Conservation (phyloP, 2,113 vertebrate species). For the Eudyptes chrysolophus region DNA sequence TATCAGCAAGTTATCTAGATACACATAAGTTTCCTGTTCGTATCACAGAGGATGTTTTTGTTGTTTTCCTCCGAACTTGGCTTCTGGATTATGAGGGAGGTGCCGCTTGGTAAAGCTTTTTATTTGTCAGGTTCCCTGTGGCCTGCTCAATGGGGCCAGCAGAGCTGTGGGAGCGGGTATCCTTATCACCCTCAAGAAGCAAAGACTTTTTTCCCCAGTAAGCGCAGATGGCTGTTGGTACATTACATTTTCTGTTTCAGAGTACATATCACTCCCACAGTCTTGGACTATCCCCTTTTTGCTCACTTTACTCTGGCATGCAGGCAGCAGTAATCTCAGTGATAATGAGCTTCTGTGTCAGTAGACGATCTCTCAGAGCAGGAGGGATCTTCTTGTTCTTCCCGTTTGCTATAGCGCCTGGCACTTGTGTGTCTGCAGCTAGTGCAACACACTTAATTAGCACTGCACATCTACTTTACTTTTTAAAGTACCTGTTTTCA, state of each 20-base stretch:
- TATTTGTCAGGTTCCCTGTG: not conserved
- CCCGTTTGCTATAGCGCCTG: not conserved
- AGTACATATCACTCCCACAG: not conserved
- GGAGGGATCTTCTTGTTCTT: not conserved
- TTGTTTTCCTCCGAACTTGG: not conserved
- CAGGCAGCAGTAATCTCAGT: not conserved
- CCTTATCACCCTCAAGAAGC: not conserved
- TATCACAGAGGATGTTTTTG: not conserved
- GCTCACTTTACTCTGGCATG: not conserved
- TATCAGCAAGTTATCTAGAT: not conserved
- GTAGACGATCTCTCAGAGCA: not conserved
- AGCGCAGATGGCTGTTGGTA: not conserved
- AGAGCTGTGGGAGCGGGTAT: not conserved
- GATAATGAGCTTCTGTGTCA: not conserved
- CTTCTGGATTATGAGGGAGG: not conserved
- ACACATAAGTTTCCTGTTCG: slow-evolving; percentile 1
- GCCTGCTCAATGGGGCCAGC: not conserved
- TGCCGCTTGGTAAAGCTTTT: not conserved
- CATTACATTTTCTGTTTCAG: not conserved
- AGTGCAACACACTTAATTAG: not conserved
- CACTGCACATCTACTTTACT: not conserved
- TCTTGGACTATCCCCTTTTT: not conserved
- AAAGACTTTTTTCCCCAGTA: not conserved
- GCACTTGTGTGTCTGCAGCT: not conserved
- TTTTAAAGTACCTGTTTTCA: not conserved